Base-by-base conservation (phyloP, 2,113 vertebrate species). In the Tetraodon nigroviridis region DNA sequence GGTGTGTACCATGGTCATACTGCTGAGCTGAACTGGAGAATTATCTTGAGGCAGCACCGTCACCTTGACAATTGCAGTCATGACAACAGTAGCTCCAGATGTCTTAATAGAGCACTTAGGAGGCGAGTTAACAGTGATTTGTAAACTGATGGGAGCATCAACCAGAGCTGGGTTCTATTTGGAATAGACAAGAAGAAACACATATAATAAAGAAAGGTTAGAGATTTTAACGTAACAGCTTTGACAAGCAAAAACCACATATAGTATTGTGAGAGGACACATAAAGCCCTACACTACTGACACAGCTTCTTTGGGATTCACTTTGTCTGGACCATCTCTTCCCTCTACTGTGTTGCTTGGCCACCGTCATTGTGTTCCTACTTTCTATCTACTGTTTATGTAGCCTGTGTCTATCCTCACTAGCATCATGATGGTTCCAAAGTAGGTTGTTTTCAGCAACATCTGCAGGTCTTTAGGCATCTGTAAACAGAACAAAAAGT, bases 391-490 rank as follows among this genome's bases (percentile, higher is more conserved):
- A 10, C 6, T 12, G 32, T 37, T 12, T 11, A 12, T 37, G 32
- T 37, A 16, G 44, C 6, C 44, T 44, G n/a, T 21, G 11, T 64
- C 15, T 22, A 1, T 19, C n/a, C 46, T 88, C 56, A 95, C 97
- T 92, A 91, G 66, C 76, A 98, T 87, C 83, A 99, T 82, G 6
- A 99, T 92, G 60, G 89, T 83, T 51, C 92, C 95, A 0, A 98
- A 93, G 85, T 94, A 97, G 5, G 94, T 92, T 27, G 97, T 94
- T 69, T 93, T 93, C 71, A 99, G 84, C 75, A 99, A 75, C 84
- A 98, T 76, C 61, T 97, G 93, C 73, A 99, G 58, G 48, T 99
- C 94, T 50, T 91, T 92, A 4, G 96, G 90, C 86, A 99, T 92
- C 97, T 99, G 84, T 10, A 54, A 18, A 55, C 10, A n/a, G 29